Conservation (phyloP, 2,797 vertebrate genomes). For the Sebastes iracundus region DNA sequence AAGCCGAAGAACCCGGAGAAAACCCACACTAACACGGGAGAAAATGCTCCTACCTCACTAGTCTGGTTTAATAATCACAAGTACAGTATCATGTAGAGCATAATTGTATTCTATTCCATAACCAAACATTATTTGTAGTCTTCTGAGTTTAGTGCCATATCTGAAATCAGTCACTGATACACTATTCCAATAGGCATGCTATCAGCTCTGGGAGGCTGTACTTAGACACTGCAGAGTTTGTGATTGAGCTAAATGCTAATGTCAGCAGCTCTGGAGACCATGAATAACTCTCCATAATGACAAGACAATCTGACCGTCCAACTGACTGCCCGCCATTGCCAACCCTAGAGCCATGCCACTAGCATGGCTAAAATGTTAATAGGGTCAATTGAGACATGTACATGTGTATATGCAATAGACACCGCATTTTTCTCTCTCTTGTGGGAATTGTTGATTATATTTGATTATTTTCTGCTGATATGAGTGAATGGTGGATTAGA, state of each 20-base stretch:
- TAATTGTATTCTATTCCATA: neutral
- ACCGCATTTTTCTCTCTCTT: neutral
- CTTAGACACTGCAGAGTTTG: neutral
- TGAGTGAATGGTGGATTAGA: neutral
- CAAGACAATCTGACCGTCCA: neutral
- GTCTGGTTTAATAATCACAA: neutral
- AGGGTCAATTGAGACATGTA: neutral
- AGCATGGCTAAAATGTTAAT: neutral
- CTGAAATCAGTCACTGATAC: neutral
- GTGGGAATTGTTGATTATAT: neutral
- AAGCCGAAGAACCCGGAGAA: no score
- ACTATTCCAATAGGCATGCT: neutral
- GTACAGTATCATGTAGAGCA: neutral
- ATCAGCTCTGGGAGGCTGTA: neutral
- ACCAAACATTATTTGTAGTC: neutral
- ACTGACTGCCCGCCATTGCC: no score
- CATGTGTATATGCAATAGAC: neutral
- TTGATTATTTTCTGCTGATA: neutral
- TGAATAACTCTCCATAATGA: neutral
- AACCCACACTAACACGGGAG: no score
- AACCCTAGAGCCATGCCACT: no score
- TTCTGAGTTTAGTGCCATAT: neutral
- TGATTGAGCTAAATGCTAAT: neutral
- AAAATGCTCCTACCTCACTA: neutral
- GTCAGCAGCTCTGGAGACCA: neutral